phyloP scores from a whole-genome alignment of 2,888 invertebrate genomes.

The Sarcophaga carnaria region DNA sequence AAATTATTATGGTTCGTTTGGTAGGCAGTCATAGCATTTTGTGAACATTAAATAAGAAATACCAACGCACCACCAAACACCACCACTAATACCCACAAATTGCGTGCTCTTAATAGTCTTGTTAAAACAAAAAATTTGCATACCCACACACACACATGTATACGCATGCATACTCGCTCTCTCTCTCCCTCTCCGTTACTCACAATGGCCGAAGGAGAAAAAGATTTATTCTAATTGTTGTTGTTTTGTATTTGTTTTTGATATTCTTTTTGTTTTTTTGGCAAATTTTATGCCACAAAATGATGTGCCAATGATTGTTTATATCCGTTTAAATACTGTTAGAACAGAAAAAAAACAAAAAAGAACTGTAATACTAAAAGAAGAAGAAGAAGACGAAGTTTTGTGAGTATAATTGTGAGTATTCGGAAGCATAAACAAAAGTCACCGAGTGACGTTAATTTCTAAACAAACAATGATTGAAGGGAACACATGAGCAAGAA shows the following conservation, averaged over 20 bases:
- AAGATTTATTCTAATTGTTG: slow-evolving; percentile 28
- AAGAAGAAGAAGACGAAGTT: not conserved
- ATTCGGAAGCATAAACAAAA: slow-evolving; percentile 11
- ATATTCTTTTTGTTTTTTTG: slow-evolving; percentile 6
- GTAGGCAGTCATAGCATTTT: slow-evolving; percentile 62
- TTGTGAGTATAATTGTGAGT: not conserved
- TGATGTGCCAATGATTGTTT: slow-evolving; percentile 68
- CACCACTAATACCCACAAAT: slow-evolving; percentile 51
- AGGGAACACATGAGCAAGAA: not conserved
- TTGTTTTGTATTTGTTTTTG: not conserved
- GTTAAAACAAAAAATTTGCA: slow-evolving; percentile 13
- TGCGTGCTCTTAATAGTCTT: slow-evolving; percentile 64
- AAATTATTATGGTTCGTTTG: slow-evolving; percentile 42
- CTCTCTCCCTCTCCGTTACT: slow-evolving; percentile 7
- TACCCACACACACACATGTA: not conserved
- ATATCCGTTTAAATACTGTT: slow-evolving; percentile 63
- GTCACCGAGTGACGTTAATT: not conserved
- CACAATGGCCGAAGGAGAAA: not conserved
- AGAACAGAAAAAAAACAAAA: not conserved
- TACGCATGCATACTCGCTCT: not conserved
- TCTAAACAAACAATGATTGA: slow-evolving; percentile 3
- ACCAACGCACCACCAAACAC: slow-evolving; percentile 19
- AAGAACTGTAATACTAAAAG: not conserved
- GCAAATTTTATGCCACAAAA: slow-evolving; percentile 60
- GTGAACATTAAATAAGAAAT: slow-evolving; percentile 35